These are phyloP conservation scores for Apocrypta bakeri DNA, from an alignment of 1,140 invertebrate genomes.

Conservation along the genomic window DNA sequence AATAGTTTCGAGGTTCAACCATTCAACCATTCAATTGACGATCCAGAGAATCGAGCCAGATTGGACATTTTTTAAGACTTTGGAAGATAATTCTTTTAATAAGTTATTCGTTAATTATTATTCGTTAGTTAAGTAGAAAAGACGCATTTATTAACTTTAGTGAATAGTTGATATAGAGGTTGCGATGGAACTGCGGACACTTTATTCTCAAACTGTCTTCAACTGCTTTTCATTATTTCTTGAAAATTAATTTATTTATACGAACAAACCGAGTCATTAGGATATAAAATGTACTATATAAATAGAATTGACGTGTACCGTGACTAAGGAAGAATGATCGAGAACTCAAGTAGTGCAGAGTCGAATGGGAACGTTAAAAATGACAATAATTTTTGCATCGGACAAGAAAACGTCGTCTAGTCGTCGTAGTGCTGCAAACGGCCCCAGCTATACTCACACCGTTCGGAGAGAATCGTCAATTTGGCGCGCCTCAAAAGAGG, in stretches of 20 bases:
- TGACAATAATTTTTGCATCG: conserved; percentile 28
- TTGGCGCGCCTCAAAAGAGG: conserved; percentile 7
- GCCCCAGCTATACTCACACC: background rate
- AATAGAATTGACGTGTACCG: too few species aligned
- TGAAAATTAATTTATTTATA: conserved; percentile 20
- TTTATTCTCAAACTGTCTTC: too few species aligned
- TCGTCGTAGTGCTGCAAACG: background rate
- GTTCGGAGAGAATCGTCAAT: conserved; percentile 6
- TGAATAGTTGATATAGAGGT: too few species aligned
- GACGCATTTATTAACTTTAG: too few species aligned
- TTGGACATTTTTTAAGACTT: too few species aligned
- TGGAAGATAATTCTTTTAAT: too few species aligned
- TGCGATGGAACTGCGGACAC: too few species aligned
- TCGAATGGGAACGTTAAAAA: background rate
- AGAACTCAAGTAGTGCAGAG: background rate
- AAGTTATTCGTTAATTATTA: too few species aligned
- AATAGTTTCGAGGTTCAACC: conserved; percentile 21
- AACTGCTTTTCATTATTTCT: too few species aligned
- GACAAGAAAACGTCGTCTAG: background rate
- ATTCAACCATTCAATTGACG: conserved; percentile 26
- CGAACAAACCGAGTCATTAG: too few species aligned
- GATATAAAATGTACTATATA: too few species aligned
- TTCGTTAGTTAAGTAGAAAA: too few species aligned
- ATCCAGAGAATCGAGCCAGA: conserved; percentile 12
- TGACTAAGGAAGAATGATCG: background rate